Base-by-base conservation (phyloP, 2,888 invertebrate species). In the Diplolepis rosae region DNA sequence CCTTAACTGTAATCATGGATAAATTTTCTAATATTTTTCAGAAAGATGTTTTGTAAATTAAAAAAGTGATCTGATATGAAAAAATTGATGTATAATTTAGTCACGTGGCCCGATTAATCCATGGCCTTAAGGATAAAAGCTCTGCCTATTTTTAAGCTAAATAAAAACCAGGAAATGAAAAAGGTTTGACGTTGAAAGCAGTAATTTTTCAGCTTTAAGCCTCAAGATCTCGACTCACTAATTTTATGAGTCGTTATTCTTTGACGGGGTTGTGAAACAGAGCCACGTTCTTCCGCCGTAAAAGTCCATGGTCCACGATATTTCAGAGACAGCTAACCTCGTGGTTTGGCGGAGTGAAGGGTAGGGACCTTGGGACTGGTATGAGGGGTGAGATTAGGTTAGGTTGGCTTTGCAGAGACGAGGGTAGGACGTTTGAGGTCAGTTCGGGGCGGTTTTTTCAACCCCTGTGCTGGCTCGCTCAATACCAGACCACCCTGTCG, bases 361-460 rank as follows among this genome's bases (percentile, higher is more conserved):
- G n/a, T 35, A 13, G 61, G 61, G 61, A n/a, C 35, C 22, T 6
- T 35, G 39, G 39, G 39, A 61, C 61, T 61, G 24, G 35, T 61
- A 24, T 35, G 61, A 22, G 61, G 61, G 73, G 72, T 75, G 78
- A 79, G 78, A 77, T 81, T 79, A 83, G 79, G 83, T 85, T 85
- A 85, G 85, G 84, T 84, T 85, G 84, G 87, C 84, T 84, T 84
- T 84, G 84, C 82, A 79, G 82, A 87, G 87, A 87, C 84, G 87
- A 87, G 87, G 87, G 86, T 87, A 85, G 86, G 84, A 87, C 87
- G 85, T 87, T 87, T 87, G 87, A 88, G 87, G 87, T 87, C 87
- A 85, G 87, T 86, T 85, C 85, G 86, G 88, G 87, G 86, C 86
- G 88, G 86, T 87, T 88, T 88, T 87, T 86, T 87, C 85, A 85